Base-by-base conservation (phyloP, 2,888 invertebrate genomes). In the Chydorus sphaericus region DNA sequence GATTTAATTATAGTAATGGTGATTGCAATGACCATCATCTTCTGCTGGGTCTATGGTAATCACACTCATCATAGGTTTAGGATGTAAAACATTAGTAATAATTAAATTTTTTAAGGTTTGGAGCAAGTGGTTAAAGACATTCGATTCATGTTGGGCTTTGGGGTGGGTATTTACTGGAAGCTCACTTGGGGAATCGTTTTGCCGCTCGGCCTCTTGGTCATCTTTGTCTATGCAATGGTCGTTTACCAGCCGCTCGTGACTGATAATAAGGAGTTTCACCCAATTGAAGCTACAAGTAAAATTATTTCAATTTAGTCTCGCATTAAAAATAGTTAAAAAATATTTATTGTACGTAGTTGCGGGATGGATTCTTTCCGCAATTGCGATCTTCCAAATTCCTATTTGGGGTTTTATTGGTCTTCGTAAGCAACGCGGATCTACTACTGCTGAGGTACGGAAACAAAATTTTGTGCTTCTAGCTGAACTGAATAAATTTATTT, bases 1-100 rank as follows among this genome's bases (percentile, higher is more conserved):
- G 80, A 75, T 85, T 52, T 87, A 87, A 65, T 84, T 85, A n/a
- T 77, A 62, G 62, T 54, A 20, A 23, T 11, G 16, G 44, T 31
- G 10, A 28, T 50, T 11, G 30, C 30, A 14, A 18, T 29, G 16
- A 50, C 50, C 11, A 28, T 50, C 8, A 30, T 28, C 30, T 14
- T 50, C 30, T 50, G 50, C 50, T 50, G 50, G 50, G 30, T 50
- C 4, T 50, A 50, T 18, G 50, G 36, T 54, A 28, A 49, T 16
- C 44, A 23, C 20, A 30, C 36, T 55, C 36, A 11, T 11, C 10
- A 33, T 33, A 11, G 14, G 14, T n/a, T 33, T 33, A 33, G 10
- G 14, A 33, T 10, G 77, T 36, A 79, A 81, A 67, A 71, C 77
- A 11, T 64, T 18, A 44, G 8, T 55, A 38, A 37, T 44, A 44